A percentile compares a stretch with the other conserved stretches of the same genome.
Evolutionary conservation across 1,140 invertebrate genomes (phyloP).

Genomic region (Drosophila nannoptera): DNA sequence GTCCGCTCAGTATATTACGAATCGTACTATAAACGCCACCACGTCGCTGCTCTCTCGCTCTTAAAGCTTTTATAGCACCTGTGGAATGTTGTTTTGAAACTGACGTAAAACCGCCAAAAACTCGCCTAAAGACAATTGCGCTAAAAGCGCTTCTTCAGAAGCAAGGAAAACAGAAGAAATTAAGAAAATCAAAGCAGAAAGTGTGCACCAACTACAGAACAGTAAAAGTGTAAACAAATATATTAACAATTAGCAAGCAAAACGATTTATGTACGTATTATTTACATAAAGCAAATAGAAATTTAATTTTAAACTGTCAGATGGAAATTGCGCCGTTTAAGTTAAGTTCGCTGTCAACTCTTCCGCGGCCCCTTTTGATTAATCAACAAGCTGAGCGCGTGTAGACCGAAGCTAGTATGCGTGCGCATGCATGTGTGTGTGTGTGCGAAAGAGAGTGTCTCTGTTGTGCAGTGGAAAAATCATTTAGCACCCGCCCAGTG

Average conservation of each 20-base stretch:
- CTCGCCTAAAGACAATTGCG: constrained; percentile 13
- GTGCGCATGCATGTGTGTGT: constrained; percentile 6
- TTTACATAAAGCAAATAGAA: constrained; percentile 3
- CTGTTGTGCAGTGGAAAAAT: constrained; percentile 13
- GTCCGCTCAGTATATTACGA: constrained; percentile 61
- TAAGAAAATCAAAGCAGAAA: background rate
- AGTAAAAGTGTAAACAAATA: constrained; percentile 19
- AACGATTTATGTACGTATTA: constrained; percentile 15
- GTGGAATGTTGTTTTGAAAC: constrained; percentile 47
- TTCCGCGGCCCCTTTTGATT: constrained; percentile 31
- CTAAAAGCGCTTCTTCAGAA: constrained; percentile 19
- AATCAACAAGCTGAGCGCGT: constrained; percentile 39
- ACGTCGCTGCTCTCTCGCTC: constrained; percentile 30
- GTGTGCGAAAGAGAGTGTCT: constrained; percentile 5
- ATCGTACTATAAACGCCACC: constrained; percentile 50
- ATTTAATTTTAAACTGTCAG: constrained; percentile 30
- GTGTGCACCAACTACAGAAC: background rate
- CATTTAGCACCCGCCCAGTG: constrained; percentile 9
- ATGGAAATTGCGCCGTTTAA: constrained; percentile 57
- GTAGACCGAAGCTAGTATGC: constrained; percentile 12
- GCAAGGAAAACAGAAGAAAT: background rate
- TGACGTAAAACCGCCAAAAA: constrained; percentile 24
- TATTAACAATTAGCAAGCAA: background rate
- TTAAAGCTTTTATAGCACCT: constrained; percentile 40
- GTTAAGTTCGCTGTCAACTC: constrained; percentile 21